Conservation (phyloP, 2,113 vertebrate genomes). For the Elgaria multicarinata region DNA sequence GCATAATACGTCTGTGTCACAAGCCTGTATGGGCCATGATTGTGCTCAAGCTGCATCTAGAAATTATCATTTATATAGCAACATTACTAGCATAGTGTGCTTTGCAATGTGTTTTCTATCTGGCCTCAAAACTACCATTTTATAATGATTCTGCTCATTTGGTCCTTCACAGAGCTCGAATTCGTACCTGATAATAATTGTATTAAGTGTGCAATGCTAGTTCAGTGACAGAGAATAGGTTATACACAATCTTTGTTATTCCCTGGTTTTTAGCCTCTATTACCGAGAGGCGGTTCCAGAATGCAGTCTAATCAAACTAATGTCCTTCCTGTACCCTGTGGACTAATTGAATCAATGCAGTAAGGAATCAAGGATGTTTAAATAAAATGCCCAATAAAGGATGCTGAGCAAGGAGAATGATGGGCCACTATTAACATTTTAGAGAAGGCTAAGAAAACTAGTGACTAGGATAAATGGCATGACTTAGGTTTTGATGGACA, state of each 20-base stretch:
- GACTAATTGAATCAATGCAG: conserved; percentile 19
- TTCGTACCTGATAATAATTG: neutral
- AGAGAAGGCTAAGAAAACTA: neutral
- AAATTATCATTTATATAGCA: neutral
- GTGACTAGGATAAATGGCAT: neutral
- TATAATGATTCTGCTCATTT: neutral
- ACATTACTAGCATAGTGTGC: neutral
- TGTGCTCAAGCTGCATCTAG: neutral
- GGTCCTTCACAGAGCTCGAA: neutral
- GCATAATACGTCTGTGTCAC: too few species aligned
- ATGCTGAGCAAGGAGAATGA: neutral
- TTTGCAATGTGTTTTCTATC: neutral
- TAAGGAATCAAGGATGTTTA: neutral
- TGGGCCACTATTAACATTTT: conserved; percentile 16
- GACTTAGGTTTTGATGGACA: neutral
- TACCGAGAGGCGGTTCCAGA: neutral
- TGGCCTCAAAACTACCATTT: neutral
- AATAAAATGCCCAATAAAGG: neutral
- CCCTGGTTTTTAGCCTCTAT: conserved; percentile 1
- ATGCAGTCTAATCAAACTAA: neutral
- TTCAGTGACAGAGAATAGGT: neutral
- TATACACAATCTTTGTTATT: neutral
- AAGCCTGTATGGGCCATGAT: too few species aligned
- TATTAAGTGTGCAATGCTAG: neutral
- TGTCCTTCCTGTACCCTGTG: conserved; percentile 9